Base-by-base conservation (phyloP, 2,113 vertebrate genomes). In the Ifrita kowaldi region DNA sequence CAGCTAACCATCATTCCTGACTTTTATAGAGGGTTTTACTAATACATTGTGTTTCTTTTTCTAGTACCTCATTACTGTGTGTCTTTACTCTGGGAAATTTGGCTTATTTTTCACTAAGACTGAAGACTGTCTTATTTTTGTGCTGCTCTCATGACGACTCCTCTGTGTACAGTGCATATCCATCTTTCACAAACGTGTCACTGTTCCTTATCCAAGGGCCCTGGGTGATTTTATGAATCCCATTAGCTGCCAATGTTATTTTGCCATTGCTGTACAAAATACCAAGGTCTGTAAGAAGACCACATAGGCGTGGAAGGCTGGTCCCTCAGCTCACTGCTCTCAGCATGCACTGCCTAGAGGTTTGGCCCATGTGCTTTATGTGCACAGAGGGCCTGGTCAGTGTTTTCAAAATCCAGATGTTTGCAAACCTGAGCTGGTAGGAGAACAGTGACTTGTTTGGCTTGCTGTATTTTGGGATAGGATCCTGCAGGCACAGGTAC, bases 161-260 rank as follows among this genome's bases (percentile, higher is more conserved):
- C 46, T 70, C 63, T 67, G 56, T 13, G 27, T 82, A 69, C 6
- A 0, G 24, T n/a, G 46, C 82, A 93, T 79, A 71, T 69, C 64
- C 60, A 11, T 55, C 49, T 67, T 90, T 56, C 73, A 75, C 59
- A 60, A 93, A 46, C 5, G 13, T 67, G 37, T 59, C 78, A 16
- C 53, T 53, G 39, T 46, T 93, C 52, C 77, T 87, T 41, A 88
- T 82, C 75, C 59, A 86, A 90, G 63, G 50, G n/a, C 65, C 57
- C 49, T 91, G 67, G 35, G 67, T 87, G 59, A 77, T 91, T 83
- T 93, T 78, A 86, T 59, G 35, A 86, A 50, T 28, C 22, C 1
- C n/a, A 23, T 42, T 62, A 62, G 41, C 53, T 76, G 64, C 37
- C 46, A 42, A 1, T 22, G 26, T 64, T 69, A 27, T 49, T 76